Evolutionary conservation across 1,140 invertebrate species (phyloP), one percentile per base, ranked within the genome.

Genomic region (Pantala flavescens): DNA sequence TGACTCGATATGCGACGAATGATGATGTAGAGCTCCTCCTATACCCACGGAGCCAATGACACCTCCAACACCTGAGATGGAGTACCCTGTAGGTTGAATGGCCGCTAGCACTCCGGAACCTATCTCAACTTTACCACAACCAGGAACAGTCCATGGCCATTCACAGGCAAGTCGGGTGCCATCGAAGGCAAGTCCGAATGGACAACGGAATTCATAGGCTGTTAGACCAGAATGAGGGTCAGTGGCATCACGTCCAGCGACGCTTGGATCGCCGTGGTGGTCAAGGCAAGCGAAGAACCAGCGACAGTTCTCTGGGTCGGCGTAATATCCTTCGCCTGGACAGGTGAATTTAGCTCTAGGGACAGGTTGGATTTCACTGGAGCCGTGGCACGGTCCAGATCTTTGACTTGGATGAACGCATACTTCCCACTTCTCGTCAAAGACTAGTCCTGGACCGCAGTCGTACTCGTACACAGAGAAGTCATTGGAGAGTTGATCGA

Each of bases 241-340:
- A 19, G 49, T 63, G 49, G 49, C 49, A 12, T 63, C 49, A 21
- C 49, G 49, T 16, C 49, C 49, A 12, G 49, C n/a, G 49, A 63
- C 49, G 24, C 74, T 55, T 7, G 81, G 82, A n/a, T 87, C 84
- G 76, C 86, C 87, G 78, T 89, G 88, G 78, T 93, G 87, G 81
- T 93, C 91, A 73, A 90, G 82, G 81, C 93, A 94, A 23, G 92
- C 91, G 80, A 92, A 93, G 86, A 94, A 94, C 90, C 91, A 93
- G 74, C 91, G 86, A 77, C 92, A 94, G 81, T 94, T 93, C 80
- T 91, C 88, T 0, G 91, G 91, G 83, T 94, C 91, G 0, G 89
- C 90, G 80, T 91, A 93, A 78, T 91, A 89, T 74, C 90, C 90
- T 85, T 83, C 78, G 79, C 82, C 78, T 24, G 90, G 86, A 83